Conservation (phyloP, 2,888 invertebrate species). For the Frankliniella intonsa region DNA sequence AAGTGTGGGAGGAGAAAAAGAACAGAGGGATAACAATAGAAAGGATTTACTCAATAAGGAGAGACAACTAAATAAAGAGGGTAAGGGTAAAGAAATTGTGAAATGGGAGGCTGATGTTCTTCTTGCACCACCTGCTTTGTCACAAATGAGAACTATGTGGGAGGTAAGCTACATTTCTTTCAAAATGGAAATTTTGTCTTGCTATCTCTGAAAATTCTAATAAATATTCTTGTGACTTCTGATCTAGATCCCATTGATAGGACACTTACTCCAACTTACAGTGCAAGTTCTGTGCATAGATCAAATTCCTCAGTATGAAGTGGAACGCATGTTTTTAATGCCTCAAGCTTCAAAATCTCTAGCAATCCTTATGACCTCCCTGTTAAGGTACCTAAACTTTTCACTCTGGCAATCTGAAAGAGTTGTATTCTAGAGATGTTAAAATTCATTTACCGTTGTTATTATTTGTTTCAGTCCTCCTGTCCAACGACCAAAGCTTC, state of each 20-base stretch:
- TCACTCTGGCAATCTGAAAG: not conserved
- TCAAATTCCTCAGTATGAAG: constrained; percentile 54
- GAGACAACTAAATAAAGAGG: constrained; percentile 46
- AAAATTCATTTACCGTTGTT: constrained; percentile 19
- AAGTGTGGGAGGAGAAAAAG: constrained; percentile 10
- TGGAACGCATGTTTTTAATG: constrained; percentile 55
- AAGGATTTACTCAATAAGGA: constrained; percentile 8
- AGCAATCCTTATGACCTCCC: constrained; percentile 53
- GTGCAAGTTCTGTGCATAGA: constrained; percentile 51
- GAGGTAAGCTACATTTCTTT: constrained; percentile 46
- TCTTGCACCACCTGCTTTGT: constrained; percentile 44
- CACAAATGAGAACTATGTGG: constrained; percentile 53
- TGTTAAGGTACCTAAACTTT: constrained; percentile 47
- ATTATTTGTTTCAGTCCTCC: constrained; percentile 43
- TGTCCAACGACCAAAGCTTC: constrained; percentile 45
- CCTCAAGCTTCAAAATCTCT: constrained; percentile 53
- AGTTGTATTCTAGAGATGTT: not conserved
- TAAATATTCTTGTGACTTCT: constrained; percentile 25
- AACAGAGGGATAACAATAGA: constrained; percentile 27
- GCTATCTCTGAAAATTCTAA: constrained; percentile 14
- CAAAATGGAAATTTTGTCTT: not conserved
- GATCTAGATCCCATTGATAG: constrained; percentile 54
- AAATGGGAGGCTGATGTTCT: constrained; percentile 51
- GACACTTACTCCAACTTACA: constrained; percentile 53
- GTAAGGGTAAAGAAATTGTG: constrained; percentile 45